phyloP scores from a whole-genome alignment of 1,140 invertebrate species.

The Pinna nobilis region DNA sequence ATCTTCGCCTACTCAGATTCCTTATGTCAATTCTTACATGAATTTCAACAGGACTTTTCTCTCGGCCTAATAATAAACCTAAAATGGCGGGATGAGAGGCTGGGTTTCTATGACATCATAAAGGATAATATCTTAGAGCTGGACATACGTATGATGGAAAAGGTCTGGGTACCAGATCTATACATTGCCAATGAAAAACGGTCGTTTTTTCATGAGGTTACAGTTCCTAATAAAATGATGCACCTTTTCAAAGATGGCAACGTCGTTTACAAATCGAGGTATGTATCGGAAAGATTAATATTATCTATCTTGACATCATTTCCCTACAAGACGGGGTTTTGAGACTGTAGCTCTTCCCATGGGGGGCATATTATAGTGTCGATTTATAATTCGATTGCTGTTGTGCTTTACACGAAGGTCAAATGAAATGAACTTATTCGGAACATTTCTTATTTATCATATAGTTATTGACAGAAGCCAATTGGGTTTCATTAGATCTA shows the following conservation, averaged over 20 bases:
- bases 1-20: not conserved
- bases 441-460: too few relatives aligned
- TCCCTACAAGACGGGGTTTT: too few relatives aligned
- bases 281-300: too few relatives aligned
- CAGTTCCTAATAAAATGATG: slow-evolving; percentile 52
- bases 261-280: slow-evolving; percentile 51
- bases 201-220: slow-evolving; percentile 80
- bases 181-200: slow-evolving; percentile 82
- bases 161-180: slow-evolving; percentile 81
- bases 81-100: slow-evolving; percentile 78
- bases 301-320: too few relatives aligned
- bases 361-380: too few relatives aligned
- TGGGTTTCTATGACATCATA: slow-evolving; percentile 79
- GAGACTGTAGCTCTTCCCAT: too few relatives aligned
- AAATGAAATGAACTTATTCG: too few relatives aligned
- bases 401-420: too few relatives aligned
- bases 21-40: slow-evolving; percentile 11
- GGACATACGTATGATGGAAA: slow-evolving; percentile 36
- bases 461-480: too few relatives aligned
- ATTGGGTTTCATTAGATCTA: too few relatives aligned
- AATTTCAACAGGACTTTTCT: slow-evolving; percentile 79
- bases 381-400: too few relatives aligned
- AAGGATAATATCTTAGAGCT: slow-evolving; percentile 40
- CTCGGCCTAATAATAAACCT: slow-evolving; percentile 79
- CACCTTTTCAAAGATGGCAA: slow-evolving; percentile 45